Base-by-base conservation (phyloP, 2,113 vertebrate species). In the Peromyscus polionotus region DNA sequence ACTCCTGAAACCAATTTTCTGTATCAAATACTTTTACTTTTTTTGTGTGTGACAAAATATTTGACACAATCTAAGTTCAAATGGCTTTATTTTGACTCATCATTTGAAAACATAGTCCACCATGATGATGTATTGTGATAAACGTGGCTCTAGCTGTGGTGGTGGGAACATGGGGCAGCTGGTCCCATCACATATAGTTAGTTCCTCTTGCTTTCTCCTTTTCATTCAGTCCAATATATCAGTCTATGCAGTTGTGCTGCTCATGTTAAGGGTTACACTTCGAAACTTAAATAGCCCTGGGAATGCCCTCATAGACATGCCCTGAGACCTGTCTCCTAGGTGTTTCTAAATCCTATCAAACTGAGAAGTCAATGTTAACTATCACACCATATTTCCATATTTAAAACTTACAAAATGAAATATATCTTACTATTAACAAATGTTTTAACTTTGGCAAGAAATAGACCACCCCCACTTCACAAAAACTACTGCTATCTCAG, bases 381-480 rank as follows among this genome's bases (percentile, higher is more conserved):
- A 39, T 39, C 20, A 61, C 17, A 28, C 7, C 3, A 39, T 36
- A 96, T 57, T 87, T 79, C 22, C 7, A 31, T 86, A 72, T 77
- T 93, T 87, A 67, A 59, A 39, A 28, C 45, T 94, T 88, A 63
- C 88, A 26, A 81, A 93, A 57, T 16, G n/a, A 79, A 94, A 54
- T 45, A 0, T 19, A n/a, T 31, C 61, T 73, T 86, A 17, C 28
- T 81, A 31, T 89, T 28, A 88, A 77, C 36, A 81, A 84, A 33
- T 89, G 0, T 6, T 76, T 81, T 65, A 61, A 93, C 14, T 92
- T 92, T 63, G 17, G 3, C 72, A 77, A 59, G 20, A 75, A 73
- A 45, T 57, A n/a, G 17, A 7, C 36, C 42, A 19, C 17, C 14
- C 65, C 59, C 33, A 76, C 11, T 22, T 3, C n/a, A 31, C 10